phyloP scores from a whole-genome alignment of 1,140 invertebrate species.

The Armadillidium nasatum region DNA sequence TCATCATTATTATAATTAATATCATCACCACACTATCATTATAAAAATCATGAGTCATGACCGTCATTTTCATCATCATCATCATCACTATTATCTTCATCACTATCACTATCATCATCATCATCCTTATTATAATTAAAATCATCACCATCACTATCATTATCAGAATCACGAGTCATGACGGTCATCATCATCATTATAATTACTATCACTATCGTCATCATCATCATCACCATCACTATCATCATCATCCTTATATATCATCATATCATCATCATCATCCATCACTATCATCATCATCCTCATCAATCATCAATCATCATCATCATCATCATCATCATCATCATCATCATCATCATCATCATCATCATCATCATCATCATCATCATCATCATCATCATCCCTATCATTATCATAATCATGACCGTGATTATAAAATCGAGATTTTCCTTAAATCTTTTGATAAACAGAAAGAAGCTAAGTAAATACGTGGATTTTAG shows the following conservation, averaged over 20 bases:
- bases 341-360: conserved; percentile 10
- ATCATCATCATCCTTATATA: neutral
- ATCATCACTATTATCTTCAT: too few relatives aligned
- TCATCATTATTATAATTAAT: neutral
- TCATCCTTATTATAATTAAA: too few relatives aligned
- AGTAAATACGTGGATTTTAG: neutral
- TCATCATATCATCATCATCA: too few relatives aligned
- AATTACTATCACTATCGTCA: conserved; percentile 4
- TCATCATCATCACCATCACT: conserved; percentile 3
- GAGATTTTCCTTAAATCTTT: too few relatives aligned
- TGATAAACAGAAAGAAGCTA: neutral
- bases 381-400: conserved; percentile 19
- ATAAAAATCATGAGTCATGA: too few relatives aligned
- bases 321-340: conserved; percentile 9
- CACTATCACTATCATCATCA: too few relatives aligned
- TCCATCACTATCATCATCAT: conserved; percentile 3
- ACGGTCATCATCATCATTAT: conserved; percentile 3
- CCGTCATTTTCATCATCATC: too few relatives aligned
- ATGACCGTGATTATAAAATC: neutral
- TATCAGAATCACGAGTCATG: too few relatives aligned
- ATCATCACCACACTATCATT: too few relatives aligned
- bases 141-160: conserved; percentile 9
- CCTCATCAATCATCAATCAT: too few relatives aligned
- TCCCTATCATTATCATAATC: conserved; percentile 4
- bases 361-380: conserved; percentile 9